Conservation (phyloP, 2,113 vertebrate genomes). For the Nycticebus coucang region DNA sequence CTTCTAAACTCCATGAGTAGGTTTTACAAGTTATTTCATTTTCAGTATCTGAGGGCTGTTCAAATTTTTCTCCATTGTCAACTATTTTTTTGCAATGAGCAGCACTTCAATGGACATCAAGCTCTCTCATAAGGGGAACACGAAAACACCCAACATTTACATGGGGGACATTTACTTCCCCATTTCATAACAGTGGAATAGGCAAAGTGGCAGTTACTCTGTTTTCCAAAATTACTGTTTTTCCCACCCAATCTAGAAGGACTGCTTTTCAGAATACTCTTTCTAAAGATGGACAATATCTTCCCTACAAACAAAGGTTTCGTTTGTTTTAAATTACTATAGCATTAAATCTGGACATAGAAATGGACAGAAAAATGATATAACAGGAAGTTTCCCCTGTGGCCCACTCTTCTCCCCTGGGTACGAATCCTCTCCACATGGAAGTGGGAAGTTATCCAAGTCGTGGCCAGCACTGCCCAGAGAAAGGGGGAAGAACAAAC, state of each 20-base stretch:
- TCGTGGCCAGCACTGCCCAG: not conserved
- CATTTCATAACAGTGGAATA: not conserved
- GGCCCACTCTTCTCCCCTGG: not conserved
- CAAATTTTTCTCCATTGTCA: not conserved
- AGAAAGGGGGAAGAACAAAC: not conserved
- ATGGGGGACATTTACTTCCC: not conserved
- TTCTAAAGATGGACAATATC: conserved; percentile 31
- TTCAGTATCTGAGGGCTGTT: not conserved
- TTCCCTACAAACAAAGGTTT: not conserved
- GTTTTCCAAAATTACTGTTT: not conserved
- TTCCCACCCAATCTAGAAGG: not conserved
- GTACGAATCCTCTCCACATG: not conserved
- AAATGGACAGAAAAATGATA: not conserved
- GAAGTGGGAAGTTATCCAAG: not conserved
- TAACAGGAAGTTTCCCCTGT: not conserved
- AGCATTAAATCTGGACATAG: not conserved
- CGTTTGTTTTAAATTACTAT: conserved; percentile 1
- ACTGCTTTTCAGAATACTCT: conserved; percentile 30
- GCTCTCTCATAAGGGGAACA: not conserved
- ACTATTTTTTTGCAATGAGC: not conserved
- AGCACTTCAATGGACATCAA: not conserved
- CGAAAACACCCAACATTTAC: no score
- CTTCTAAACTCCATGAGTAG: not conserved
- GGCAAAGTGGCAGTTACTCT: conserved; percentile 7
- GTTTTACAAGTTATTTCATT: not conserved